These are phyloP conservation scores for Caiman crocodilus DNA, from an alignment of 2,797 vertebrate genomes.

Conservation along the genomic window DNA sequence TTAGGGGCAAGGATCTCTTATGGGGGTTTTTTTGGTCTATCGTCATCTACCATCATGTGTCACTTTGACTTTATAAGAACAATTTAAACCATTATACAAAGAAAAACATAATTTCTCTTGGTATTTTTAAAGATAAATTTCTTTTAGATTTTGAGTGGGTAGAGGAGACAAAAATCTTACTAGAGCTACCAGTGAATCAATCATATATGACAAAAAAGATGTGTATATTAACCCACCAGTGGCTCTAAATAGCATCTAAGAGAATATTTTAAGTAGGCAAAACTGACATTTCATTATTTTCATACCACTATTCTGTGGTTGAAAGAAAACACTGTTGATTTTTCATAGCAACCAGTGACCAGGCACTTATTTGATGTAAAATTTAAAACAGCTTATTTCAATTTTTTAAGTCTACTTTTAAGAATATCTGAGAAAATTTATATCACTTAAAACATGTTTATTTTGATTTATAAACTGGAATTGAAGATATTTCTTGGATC, in stretches of 20 bases:
- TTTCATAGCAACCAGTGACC: neutral
- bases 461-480: slow-evolving; percentile 8
- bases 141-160: neutral
- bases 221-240: too few relatives aligned
- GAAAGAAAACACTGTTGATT: neutral
- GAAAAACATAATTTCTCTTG: neutral
- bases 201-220: too few relatives aligned
- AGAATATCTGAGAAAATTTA: neutral
- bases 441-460: neutral
- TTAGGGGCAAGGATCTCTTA: neutral
- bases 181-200: neutral
- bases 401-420: neutral
- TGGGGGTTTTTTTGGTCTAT: neutral
- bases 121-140: neutral
- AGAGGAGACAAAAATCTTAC: slow-evolving; percentile 6
- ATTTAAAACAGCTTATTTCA: neutral
- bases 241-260: too few relatives aligned
- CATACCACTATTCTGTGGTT: neutral
- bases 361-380: neutral
- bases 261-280: neutral
- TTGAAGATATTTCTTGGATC: slow-evolving; percentile 19
- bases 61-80: neutral
- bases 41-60: too few relatives aligned
- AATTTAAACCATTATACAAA: neutral
- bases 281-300: neutral